Percentiles rank a stretch among this genome's conserved stretches.
These are phyloP conservation scores for Lochmaea crataegi DNA, from an alignment of 2,888 invertebrate species.

Conservation along the genomic window DNA sequence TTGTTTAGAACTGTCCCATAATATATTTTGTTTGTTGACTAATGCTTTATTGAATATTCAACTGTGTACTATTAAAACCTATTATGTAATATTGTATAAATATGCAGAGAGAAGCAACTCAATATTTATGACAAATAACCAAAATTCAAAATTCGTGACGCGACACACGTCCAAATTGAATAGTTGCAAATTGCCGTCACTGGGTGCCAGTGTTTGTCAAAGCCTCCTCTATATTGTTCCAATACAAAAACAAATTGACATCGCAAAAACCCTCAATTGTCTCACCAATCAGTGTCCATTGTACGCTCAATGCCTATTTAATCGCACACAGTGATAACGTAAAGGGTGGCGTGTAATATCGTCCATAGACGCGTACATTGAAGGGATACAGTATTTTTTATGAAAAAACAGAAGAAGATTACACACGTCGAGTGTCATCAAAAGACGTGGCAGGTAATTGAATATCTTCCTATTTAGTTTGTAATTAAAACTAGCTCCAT, in stretches of 20 bases:
- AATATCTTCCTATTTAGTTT: too few species aligned
- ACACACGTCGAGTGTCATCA: too few species aligned
- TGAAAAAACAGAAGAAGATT: too few species aligned
- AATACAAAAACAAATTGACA: slow-evolving; percentile 66
- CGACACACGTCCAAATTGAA: slow-evolving; percentile 60
- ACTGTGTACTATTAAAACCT: neutral
- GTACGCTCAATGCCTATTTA: slow-evolving; percentile 63
- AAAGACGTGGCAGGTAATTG: too few species aligned
- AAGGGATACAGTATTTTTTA: slow-evolving; percentile 5
- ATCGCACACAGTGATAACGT: slow-evolving; percentile 55
- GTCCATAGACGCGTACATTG: slow-evolving; percentile 22
- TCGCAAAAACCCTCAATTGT: slow-evolving; percentile 66
- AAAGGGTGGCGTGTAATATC: slow-evolving; percentile 54
- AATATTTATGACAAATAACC: slow-evolving; percentile 61
- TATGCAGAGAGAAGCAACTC: slow-evolving; percentile 24
- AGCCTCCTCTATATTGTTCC: slow-evolving; percentile 62
- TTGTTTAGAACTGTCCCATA: too few species aligned
- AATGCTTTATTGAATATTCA: neutral
- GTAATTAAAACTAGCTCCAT: too few species aligned
- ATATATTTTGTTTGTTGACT: neutral
- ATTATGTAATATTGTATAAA: slow-evolving; percentile 10
- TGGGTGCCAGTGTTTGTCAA: slow-evolving; percentile 62
- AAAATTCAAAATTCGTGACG: slow-evolving; percentile 64
- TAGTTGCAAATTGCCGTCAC: slow-evolving; percentile 63
- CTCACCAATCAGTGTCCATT: slow-evolving; percentile 65